Base-by-base conservation (phyloP, 1,140 invertebrate genomes). In the Acromyrmex charruanus region DNA sequence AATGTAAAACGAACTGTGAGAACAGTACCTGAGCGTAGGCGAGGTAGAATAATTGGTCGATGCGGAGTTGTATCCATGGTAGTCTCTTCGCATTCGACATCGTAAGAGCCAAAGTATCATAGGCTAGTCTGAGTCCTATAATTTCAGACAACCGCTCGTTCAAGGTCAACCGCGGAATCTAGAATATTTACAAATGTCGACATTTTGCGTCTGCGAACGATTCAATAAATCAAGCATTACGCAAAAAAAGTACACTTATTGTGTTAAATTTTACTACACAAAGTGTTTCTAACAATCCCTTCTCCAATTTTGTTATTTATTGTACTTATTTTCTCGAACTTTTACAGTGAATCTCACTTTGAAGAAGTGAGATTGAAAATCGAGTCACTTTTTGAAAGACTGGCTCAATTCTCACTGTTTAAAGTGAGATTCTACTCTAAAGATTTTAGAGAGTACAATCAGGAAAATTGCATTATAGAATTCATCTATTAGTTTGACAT, bases 11-110 rank as follows among this genome's bases (percentile, higher is more conserved):
- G 82, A 85, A 86, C 53, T 91, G 74, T 79, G 77, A 91, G 71
- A 89, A 87, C 65, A 88, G 88, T 91, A 93, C 93, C 93, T 93
- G 93, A 88, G 92, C 91, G 71, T 93, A 93, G 66, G 84, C 88
- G 71, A 93, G 90, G 74, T 92, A 93, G 80, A 92, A 93, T 87
- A 91, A 84, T 68, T 92, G 89, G 80, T 88, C 39, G 44, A 71
- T 68, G 44, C 87, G 59, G 58, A 91, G 88, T 28, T 92, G 53
- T 74, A 93, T 61, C 92, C 92, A 93, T 9, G 91, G 92, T 68
- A 92, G 86, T 31, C 74, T 90, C 72, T 61, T 59, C 39, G 51
- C n/a, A 58, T 58, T 31, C 55, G 59, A 86, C 79, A 44, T 88
- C 28, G 77, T 44, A 75, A 87, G 85, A 88, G 55, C 71, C 89